Evolutionary conservation across 2,797 vertebrate genomes (phyloP).

Genomic region (Silurus aristotelis): DNA sequence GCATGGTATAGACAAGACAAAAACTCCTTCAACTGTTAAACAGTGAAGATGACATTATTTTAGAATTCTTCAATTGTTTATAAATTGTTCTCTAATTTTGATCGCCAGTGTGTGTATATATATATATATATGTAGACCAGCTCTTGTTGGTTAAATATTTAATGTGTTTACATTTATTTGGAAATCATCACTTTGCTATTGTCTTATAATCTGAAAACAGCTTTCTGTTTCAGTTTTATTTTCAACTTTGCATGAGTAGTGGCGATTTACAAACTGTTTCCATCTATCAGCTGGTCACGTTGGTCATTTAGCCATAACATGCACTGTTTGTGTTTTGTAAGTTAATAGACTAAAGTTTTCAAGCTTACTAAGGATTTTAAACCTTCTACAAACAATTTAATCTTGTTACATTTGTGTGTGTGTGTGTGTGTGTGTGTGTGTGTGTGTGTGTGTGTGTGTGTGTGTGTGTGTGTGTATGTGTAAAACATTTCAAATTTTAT

Average conservation of each 20-base stretch:
- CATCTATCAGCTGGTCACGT: neutral
- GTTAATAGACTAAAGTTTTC: neutral
- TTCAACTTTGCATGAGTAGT: neutral
- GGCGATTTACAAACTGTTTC: neutral
- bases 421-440: too few relatives aligned
- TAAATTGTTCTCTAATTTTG: too few relatives aligned
- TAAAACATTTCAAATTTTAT: too few relatives aligned
- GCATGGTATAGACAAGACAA: too few relatives aligned
- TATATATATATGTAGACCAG: neutral
- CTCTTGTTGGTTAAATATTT: neutral
- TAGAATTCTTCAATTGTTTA: too few relatives aligned
- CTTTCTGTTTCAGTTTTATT: neutral
- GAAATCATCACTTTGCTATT: neutral
- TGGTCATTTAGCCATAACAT: neutral
- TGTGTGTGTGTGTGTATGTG: too few relatives aligned
- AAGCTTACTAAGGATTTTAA: neutral
- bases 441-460: too few relatives aligned
- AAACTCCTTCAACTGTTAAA: too few relatives aligned
- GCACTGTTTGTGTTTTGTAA: neutral
- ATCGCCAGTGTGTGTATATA: too few relatives aligned
- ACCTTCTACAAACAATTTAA: too few relatives aligned
- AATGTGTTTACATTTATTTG: neutral
- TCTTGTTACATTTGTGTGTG: too few relatives aligned
- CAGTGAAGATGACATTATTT: too few relatives aligned
- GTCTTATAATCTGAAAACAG: neutral